phyloP scores from a whole-genome alignment of 1,140 invertebrate species.

The Trissolcus basalis region DNA sequence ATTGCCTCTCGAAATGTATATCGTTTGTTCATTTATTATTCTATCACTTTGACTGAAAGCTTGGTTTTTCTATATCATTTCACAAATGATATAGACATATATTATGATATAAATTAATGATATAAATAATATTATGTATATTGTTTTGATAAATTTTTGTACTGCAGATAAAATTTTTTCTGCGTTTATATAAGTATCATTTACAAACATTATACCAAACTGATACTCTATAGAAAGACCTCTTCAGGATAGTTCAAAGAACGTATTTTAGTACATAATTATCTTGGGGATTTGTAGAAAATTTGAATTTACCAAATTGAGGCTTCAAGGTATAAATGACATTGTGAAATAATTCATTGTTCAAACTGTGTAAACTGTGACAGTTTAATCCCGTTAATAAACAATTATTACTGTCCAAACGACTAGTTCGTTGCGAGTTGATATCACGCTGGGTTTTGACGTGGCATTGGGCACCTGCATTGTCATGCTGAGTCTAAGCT shows the following conservation, averaged over 20 bases:
- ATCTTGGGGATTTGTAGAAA: constrained; percentile 9
- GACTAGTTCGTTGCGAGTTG: constrained; percentile 63
- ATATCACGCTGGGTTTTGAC: constrained; percentile 76
- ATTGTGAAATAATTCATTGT: constrained; percentile 30
- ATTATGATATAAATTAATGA: no score
- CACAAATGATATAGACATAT: no score
- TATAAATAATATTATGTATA: no score
- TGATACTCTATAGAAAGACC: constrained; percentile 28
- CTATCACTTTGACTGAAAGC: constrained; percentile 41
- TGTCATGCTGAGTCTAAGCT: constrained; percentile 72
- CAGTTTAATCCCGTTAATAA: constrained; percentile 70
- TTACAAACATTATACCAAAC: constrained; percentile 25
- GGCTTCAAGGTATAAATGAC: no score
- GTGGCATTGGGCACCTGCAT: constrained; percentile 75
- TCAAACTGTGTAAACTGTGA: constrained; percentile 66
- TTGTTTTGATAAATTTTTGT: no score
- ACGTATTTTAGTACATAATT: constrained; percentile 48
- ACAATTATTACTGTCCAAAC: constrained; percentile 68
- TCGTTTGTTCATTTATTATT: constrained; percentile 50
- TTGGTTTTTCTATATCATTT: no score
- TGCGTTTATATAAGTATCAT: constrained; percentile 22
- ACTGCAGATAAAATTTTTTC: constrained; percentile 6
- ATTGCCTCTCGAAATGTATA: constrained; percentile 49
- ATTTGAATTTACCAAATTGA: no score
- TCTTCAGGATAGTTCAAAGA: constrained; percentile 49